phyloP scores from a whole-genome alignment of 2,113 vertebrate genomes.

The Acinonyx jubatus region DNA sequence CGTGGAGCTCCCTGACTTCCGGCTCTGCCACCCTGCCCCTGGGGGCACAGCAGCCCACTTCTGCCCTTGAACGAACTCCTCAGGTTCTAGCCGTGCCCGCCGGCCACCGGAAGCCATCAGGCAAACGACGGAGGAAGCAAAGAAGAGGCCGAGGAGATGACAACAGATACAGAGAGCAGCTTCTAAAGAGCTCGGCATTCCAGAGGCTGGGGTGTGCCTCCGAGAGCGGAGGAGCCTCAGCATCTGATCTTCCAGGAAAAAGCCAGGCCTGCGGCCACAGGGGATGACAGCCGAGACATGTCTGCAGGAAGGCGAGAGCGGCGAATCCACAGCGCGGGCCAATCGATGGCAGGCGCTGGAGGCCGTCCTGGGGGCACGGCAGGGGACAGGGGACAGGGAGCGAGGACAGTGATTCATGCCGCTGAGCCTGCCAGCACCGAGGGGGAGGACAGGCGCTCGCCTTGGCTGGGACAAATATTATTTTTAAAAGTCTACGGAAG shows the following conservation, averaged over 20 bases:
- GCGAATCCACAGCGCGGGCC: fast-evolving
- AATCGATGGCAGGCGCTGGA: fast-evolving
- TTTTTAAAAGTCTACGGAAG: slow-evolving; percentile 62
- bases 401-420: neutral
- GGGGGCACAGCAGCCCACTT: neutral
- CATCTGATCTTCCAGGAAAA: neutral
- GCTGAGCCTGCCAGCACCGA: fast-evolving
- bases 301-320: neutral
- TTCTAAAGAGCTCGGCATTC: neutral
- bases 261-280: fast-evolving
- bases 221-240: neutral
- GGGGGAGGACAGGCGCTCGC: neutral
- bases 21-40: fast-evolving
- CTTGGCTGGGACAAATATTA: neutral
- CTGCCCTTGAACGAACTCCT: neutral
- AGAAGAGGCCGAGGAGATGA: neutral
- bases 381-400: neutral
- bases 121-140: neutral
- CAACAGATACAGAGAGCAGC: neutral
- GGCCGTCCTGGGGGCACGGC: fast-evolving
- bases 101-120: neutral
- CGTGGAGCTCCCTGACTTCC: neutral
- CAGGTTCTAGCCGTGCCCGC: fast-evolving
- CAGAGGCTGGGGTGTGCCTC: neutral
- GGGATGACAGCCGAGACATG: fast-evolving